phyloP scores from a whole-genome alignment of 2,888 invertebrate genomes.

The Caenorhabditis drosophilae region DNA sequence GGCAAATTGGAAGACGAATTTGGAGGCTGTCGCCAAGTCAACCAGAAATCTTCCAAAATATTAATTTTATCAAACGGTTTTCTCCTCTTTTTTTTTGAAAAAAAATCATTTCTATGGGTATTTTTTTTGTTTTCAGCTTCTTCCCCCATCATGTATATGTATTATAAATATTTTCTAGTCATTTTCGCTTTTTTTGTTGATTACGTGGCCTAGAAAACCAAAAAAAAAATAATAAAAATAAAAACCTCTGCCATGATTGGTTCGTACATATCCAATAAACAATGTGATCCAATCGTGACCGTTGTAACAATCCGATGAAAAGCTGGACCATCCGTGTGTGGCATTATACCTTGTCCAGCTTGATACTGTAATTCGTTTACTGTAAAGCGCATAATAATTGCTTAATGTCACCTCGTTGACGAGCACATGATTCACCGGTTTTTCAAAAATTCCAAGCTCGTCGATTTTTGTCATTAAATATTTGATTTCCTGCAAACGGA shows the following conservation, averaged over 20 bases:
- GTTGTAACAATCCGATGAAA: constrained; percentile 92
- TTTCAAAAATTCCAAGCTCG: constrained; percentile 35
- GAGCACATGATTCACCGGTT: constrained; percentile 45
- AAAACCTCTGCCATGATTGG: constrained; percentile 43
- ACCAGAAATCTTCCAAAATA: no score
- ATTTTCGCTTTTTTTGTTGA: constrained; percentile 15
- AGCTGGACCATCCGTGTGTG: constrained; percentile 92
- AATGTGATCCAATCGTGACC: constrained; percentile 87
- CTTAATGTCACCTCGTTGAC: no score
- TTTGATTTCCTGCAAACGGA: constrained; percentile 32
- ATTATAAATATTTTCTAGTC: no score
- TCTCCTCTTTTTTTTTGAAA: no score
- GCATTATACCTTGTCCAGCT: constrained; percentile 85
- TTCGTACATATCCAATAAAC: constrained; percentile 82
- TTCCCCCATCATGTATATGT: no score
- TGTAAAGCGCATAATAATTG: no score
- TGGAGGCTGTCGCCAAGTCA: no score
- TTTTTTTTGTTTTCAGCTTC: no score
- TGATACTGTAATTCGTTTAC: constrained; percentile 46
- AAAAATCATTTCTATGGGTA: no score
- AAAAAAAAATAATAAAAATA: neutral
- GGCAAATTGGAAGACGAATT: constrained; percentile 1
- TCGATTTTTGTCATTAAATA: constrained; percentile 48
- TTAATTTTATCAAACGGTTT: no score
- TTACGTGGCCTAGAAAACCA: neutral